These are phyloP conservation scores for Plebejus argus DNA, from an alignment of 2,888 invertebrate genomes.

Conservation along the genomic window DNA sequence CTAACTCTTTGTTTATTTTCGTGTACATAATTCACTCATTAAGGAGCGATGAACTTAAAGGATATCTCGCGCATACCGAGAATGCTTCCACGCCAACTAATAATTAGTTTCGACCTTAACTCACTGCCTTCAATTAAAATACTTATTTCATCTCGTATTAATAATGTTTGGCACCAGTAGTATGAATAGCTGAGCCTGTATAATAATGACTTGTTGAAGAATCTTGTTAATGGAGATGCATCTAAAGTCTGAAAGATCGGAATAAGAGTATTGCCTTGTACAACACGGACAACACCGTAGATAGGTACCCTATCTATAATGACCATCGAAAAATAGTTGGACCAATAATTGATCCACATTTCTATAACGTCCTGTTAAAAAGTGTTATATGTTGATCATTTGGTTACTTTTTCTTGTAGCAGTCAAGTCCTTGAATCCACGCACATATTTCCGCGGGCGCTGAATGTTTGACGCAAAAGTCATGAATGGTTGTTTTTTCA, in stretches of 20 bases:
- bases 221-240: background rate
- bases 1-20: slow-evolving; percentile 45
- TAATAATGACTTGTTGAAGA: background rate
- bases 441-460: background rate
- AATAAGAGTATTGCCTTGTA: background rate
- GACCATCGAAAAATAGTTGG: too few relatives aligned
- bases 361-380: background rate
- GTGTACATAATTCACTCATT: slow-evolving; percentile 60
- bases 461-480: background rate
- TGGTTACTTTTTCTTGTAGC: background rate
- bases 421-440: slow-evolving; percentile 9
- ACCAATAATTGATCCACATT: background rate
- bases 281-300: too few relatives aligned
- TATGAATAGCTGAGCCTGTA: background rate
- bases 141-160: slow-evolving; percentile 20
- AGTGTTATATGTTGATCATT: background rate
- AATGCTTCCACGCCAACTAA: slow-evolving; percentile 58
- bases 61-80: slow-evolving; percentile 63
- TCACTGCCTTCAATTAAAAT: slow-evolving; percentile 33
- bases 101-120: slow-evolving; percentile 60
- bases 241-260: background rate
- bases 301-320: too few relatives aligned
- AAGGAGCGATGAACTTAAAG: slow-evolving; percentile 56
- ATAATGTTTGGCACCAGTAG: background rate
- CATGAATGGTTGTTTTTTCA: slow-evolving; percentile 18